These are phyloP conservation scores for Pipa parva DNA, from an alignment of 2,113 vertebrate species.

Conservation along the genomic window DNA sequence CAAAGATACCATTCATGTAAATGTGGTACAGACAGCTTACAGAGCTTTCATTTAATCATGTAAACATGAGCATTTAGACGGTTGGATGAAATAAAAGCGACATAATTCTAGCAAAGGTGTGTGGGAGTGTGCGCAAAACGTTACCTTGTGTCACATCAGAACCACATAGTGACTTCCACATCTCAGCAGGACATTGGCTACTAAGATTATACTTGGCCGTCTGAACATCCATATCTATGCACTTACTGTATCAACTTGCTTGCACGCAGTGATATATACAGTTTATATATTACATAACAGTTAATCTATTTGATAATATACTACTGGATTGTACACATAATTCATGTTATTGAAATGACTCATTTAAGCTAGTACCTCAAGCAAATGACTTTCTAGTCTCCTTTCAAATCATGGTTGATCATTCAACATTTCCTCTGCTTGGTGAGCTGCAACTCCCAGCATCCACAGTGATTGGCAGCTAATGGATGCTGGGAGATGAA, in stretches of 20 bases:
- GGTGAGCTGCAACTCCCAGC: too few species aligned
- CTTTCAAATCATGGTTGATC: too few species aligned
- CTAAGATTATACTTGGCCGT: neutral
- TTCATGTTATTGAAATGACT: too few species aligned
- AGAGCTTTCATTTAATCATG: slow-evolving; percentile 85
- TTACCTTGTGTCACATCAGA: slow-evolving; percentile 17
- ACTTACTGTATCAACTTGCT: too few species aligned
- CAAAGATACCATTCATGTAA: slow-evolving; percentile 96
- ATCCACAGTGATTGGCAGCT: too few species aligned
- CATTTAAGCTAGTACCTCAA: slow-evolving; percentile 19
- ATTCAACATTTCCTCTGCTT: too few species aligned
- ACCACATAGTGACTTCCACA: neutral
- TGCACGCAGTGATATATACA: too few species aligned
- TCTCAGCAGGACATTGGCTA: neutral
- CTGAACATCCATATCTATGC: too few species aligned
- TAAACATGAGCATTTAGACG: slow-evolving; percentile 74
- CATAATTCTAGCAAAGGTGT: slow-evolving; percentile 52
- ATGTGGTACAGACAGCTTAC: slow-evolving; percentile 72
- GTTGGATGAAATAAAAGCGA: slow-evolving; percentile 66
- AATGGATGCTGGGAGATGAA: too few species aligned
- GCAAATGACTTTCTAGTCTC: too few species aligned
- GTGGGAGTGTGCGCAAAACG: slow-evolving; percentile 18
- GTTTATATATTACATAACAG: neutral
- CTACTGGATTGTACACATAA: neutral
- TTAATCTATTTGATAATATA: too few species aligned